These are phyloP conservation scores for Morpho deidamia DNA, from an alignment of 2,888 invertebrate species.

Conservation along the genomic window DNA sequence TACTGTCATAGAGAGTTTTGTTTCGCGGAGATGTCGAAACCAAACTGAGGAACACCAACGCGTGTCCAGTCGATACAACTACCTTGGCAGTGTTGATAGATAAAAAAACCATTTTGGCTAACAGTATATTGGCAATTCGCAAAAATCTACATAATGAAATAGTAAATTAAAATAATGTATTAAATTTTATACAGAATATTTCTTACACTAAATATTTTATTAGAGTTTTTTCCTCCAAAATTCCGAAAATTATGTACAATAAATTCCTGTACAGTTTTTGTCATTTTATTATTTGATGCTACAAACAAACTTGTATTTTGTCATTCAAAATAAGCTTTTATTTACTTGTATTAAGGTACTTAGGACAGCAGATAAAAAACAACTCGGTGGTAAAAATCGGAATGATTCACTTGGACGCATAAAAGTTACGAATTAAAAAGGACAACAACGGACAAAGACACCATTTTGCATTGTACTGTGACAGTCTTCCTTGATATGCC, in stretches of 20 bases:
- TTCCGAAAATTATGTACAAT: conserved; percentile 11
- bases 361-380: background rate
- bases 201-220: too few species aligned
- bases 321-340: conserved; percentile 1
- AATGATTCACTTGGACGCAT: conserved; percentile 73
- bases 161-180: too few species aligned
- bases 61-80: too few species aligned
- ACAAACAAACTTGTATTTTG: conserved; percentile 18
- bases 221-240: background rate
- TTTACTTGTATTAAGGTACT: background rate
- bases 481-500: conserved; percentile 70
- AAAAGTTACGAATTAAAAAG: conserved; percentile 75
- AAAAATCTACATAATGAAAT: too few species aligned
- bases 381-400: conserved; percentile 6
- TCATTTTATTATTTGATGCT: conserved; percentile 35
- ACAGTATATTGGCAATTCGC: too few species aligned
- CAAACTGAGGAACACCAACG: too few species aligned
- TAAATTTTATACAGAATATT: too few species aligned
- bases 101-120: too few species aligned
- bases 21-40: too few species aligned
- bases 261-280: conserved; percentile 45
- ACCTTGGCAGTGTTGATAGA: too few species aligned
- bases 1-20: too few species aligned
- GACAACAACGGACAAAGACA: conserved; percentile 73
- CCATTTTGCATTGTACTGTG: conserved; percentile 73